Evolutionary conservation across 1,140 invertebrate genomes (phyloP), one percentile per base, ranked within the genome.

Genomic region (Drosophila watanabei): DNA sequence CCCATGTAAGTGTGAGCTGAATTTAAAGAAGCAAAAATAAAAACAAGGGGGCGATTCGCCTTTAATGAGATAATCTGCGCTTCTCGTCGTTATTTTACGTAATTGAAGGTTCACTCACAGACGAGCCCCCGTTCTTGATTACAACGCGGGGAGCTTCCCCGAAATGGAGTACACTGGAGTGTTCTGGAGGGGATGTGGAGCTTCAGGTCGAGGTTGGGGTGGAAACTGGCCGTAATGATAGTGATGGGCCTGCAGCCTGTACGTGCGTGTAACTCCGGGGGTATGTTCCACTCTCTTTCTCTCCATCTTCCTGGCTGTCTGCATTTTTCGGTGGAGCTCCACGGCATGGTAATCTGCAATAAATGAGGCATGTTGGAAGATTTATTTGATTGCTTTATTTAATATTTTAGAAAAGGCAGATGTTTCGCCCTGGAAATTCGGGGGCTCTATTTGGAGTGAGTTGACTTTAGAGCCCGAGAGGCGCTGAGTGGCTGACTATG

Each of bases 341-440:
- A 59, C 72, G 75, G 76, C 51, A 70, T 91, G 84, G 89, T 91
- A 91, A 91, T 91, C 88, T 91, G 88, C 88, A 91, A 91, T 91
- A 91, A 91, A 91, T 91, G 88, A 91, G 88, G 88, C 88, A 91
- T 91, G 88, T 88, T 91, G 84, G 81, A 91, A 91, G 88, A 91
- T 91, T 91, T 91, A 91, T 91, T 91, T 91, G 88, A 91, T 91
- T 90, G 86, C 86, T 89, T 89, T 89, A 89, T 89, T 89, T 90
- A 90, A 89, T 89, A 89, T 89, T 89, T 90, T 89, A 89, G 79
- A 90, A 68, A 70, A 90, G 86, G 86, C 85, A 89, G 85, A 89
- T 89, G 86, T 85, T 90, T 58, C 75, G 69, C 78, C 32, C 32
- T 5, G 62, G n/a, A n/a, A n/a, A n/a, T n/a, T n/a, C n/a, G n/a